Percentiles rank a stretch among this genome's conserved stretches.
These are phyloP conservation scores for Odontomyia ornata DNA, from an alignment of 2,888 invertebrate genomes.

Conservation along the genomic window DNA sequence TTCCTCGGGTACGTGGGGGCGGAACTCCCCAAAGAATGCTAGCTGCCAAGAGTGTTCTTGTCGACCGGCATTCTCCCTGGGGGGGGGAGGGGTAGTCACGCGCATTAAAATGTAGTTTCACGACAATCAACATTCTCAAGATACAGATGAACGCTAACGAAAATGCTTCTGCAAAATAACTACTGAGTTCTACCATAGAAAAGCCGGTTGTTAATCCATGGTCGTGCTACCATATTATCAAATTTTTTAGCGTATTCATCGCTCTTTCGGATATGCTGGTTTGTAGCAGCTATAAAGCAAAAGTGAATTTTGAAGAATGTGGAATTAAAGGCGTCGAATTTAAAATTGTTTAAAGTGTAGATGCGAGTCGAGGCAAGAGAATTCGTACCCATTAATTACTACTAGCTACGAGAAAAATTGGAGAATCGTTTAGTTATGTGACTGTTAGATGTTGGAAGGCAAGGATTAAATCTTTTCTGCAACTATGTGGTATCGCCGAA, in stretches of 20 bases:
- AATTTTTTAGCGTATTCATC: background rate
- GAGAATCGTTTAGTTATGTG: no score
- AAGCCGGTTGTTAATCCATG: background rate
- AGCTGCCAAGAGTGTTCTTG: no score
- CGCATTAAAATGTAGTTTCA: background rate
- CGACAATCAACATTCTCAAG: background rate
- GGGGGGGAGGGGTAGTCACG: no score
- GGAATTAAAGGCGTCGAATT: background rate
- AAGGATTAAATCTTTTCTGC: no score
- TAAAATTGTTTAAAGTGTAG: slow-evolving; percentile 3
- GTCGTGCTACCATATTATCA: background rate
- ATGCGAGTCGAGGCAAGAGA: background rate
- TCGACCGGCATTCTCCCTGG: no score
- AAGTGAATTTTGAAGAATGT: background rate
- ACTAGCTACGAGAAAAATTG: no score
- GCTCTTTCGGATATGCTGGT: background rate
- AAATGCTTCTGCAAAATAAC: background rate
- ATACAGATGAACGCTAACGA: background rate
- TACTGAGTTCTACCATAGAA: background rate
- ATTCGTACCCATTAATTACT: background rate
- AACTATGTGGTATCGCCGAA: no score
- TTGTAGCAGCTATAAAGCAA: background rate
- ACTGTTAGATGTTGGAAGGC: no score
- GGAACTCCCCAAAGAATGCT: no score
- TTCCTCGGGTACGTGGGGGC: no score